Base-by-base conservation (phyloP, 2,888 invertebrate genomes). In the Acleris holmiana region DNA sequence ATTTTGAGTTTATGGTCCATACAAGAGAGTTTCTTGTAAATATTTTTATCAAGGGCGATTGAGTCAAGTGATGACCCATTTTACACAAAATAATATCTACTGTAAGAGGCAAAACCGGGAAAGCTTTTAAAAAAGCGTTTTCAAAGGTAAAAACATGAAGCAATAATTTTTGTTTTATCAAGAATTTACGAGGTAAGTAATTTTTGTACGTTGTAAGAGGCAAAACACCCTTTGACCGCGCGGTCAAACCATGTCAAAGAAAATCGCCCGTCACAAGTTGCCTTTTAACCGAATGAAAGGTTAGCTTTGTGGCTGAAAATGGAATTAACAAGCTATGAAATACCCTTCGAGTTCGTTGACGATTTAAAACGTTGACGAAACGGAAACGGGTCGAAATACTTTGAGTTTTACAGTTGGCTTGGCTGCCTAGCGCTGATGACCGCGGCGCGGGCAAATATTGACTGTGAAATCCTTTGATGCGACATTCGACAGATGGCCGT, bases 391-490 rank as follows among this genome's bases (percentile, higher is more conserved):
- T 21, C 6, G 41, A 55, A 55, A 54, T 17, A 44, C 13, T 44
- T 55, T 44, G 44, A 55, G 41, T 44, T 55, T 55, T 44, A 41
- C 55, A 25, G 55, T 44, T 55, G 55, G 19, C 23, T 44, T 55
- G 55, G 19, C 21, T 49, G 49, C 49, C 18, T 15, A 13, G 23
- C 23, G 5, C 8, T 35, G 54, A 54, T 35, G 35, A 35, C 35
- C 35, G 13, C 44, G 23, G 23, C 23, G 23, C 41, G 40, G 21
- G 55, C 23, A 55, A 55, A 55, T 55, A 44, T 44, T 55, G 41
- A 55, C 55, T 23, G 55, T 23, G 23, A 44, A 55, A 41, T 55
- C 55, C 55, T 55, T 55, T 55, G 55, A 55, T 55, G 44, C 55
- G 44, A 55, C 55, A 21, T 55, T 55, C 44, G 44, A 55, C 55